Base-by-base conservation (phyloP, 2,113 vertebrate genomes). In the Myxocyprinus asiaticus region DNA sequence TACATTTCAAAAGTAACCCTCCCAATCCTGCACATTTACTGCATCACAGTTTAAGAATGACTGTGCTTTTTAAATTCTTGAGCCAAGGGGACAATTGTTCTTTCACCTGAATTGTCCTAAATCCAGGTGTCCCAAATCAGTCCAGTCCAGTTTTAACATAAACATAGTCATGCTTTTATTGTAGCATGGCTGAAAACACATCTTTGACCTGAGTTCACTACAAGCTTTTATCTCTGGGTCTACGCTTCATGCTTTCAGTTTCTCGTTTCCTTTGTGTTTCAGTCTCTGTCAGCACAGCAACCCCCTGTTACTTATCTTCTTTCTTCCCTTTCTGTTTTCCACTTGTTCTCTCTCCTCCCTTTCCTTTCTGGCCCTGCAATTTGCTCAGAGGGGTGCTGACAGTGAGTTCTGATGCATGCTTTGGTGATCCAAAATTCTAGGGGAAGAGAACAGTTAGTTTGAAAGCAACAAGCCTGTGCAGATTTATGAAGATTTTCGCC, bases 331-430 rank as follows among this genome's bases (percentile, higher is more conserved):
- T 50, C 58, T 47, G 7, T 76, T 33, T 67, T 59, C 62, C 7
- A 47, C 9, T 65, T 65, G 43, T 78, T 84, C 51, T 55, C 44
- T 67, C 22, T 66, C 47, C 64, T 61, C 63, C 45, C n/a, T 68
- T 33, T 51, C 59, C 50, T 59, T 59, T 83, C 53, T 50, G n/a
- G 72, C 64, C 81, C 81, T 59, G 6, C 66, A 79, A 84, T 65
- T 72, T 63, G 56, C 83, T 82, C 70, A 15, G 72, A 76, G 73
- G 72, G 66, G 72, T 12, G 53, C 72, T 69, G 47, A 63, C 65
- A 69, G 47, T 9, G 58, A 45, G 47, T 61, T 68, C 72, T 76
- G 79, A 76, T 71, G 51, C 58, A 61, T 79, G n/a, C 76, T 50
- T 78, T 69, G 44, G 76, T 58, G 51, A 78, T 51, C 65, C 11